Evolutionary conservation across 2,113 vertebrate genomes (phyloP).

Genomic region (Chloroceryle aenea): DNA sequence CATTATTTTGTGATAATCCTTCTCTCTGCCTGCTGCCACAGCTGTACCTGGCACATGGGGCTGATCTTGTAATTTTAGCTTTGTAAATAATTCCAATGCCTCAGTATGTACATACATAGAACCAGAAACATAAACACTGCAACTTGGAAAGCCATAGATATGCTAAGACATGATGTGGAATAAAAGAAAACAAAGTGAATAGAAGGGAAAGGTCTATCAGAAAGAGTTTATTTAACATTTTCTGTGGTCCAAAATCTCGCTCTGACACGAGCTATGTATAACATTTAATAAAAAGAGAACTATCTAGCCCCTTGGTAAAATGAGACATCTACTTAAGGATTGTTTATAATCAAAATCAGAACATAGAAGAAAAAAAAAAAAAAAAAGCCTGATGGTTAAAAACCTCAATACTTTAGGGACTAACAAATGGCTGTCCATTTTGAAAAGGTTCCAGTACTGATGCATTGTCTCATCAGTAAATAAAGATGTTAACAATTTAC

Average conservation of each 20-base stretch:
- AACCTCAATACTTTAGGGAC: neutral
- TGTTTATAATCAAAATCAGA: neutral
- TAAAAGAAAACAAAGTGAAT: neutral
- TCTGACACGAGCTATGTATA: neutral
- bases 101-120: accelerated
- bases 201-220: neutral
- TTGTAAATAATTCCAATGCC: neutral
- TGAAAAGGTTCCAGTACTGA: slow-evolving; percentile 64
- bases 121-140: neutral
- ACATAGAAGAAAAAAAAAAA: neutral
- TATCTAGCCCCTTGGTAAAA: neutral
- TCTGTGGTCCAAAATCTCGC: neutral
- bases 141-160: neutral
- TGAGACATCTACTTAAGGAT: neutral
- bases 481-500: slow-evolving; percentile 76
- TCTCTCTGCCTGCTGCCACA: neutral
- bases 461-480: slow-evolving; percentile 61
- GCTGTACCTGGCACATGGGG: neutral
- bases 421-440: slow-evolving; percentile 66
- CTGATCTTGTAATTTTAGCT: neutral
- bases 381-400: neutral
- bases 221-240: neutral
- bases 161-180: neutral
- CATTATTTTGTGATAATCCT: neutral
- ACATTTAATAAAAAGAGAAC: neutral